Evolutionary conservation across 2,797 vertebrate genomes (phyloP).

Genomic region (Pseudocheirus occidentalis): DNA sequence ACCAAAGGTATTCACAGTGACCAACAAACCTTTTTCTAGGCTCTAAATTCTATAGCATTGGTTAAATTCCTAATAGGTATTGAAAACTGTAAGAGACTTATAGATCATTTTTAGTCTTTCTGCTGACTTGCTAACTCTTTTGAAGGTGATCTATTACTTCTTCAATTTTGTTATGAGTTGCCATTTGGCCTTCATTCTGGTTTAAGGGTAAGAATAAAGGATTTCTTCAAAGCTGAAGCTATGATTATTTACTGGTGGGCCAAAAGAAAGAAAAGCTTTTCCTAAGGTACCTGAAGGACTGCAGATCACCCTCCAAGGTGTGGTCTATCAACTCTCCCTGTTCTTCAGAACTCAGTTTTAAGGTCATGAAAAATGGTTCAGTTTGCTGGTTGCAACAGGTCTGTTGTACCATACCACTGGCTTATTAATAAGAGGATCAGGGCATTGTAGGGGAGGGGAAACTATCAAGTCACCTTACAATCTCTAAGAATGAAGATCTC

Average conservation of each 20-base stretch:
- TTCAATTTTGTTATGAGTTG: constrained; percentile 66
- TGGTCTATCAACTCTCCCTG: constrained; percentile 51
- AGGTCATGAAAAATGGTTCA: constrained; percentile 10
- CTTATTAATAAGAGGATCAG: neutral
- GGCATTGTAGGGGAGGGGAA: neutral
- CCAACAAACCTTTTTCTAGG: constrained; percentile 68
- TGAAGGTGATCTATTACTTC: constrained; percentile 63
- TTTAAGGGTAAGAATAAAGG: constrained; percentile 43
- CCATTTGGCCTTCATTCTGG: constrained; percentile 51
- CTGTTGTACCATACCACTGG: constrained; percentile 18
- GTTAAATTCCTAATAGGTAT: constrained; percentile 63
- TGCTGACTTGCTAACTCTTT: constrained; percentile 68
- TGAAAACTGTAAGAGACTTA: constrained; percentile 76
- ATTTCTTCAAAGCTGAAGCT: constrained; percentile 19
- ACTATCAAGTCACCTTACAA: constrained; percentile 50
- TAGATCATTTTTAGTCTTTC: constrained; percentile 73
- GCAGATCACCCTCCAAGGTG: constrained; percentile 5
- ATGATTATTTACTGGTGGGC: constrained; percentile 49
- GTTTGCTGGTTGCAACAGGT: neutral
- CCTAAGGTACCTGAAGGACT: constrained; percentile 17
- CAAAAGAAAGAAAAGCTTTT: constrained; percentile 39
- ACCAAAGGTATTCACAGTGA: constrained; percentile 74
- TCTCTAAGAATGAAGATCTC: constrained; percentile 24
- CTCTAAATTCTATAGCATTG: constrained; percentile 55
- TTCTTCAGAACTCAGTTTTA: neutral